Evolutionary conservation across 1,140 invertebrate genomes (phyloP).

Genomic region (Drosophila suzukii): DNA sequence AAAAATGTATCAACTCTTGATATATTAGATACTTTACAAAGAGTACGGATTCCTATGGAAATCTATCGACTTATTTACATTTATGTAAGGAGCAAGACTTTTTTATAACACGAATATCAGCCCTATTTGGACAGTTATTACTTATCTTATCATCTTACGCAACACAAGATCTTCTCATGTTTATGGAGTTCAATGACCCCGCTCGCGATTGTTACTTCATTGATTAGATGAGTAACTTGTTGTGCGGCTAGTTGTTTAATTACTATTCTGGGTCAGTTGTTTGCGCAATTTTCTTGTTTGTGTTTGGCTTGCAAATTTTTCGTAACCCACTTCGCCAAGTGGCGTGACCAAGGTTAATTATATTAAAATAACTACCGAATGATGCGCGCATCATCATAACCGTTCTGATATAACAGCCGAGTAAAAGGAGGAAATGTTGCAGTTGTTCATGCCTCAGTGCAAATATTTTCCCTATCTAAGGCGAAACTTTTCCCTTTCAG

Average conservation of each 20-base stretch:
- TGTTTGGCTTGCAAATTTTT: slow-evolving; percentile 57
- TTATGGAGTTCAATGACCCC: slow-evolving; percentile 19
- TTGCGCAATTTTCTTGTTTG: slow-evolving; percentile 46
- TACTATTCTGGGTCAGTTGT: slow-evolving; percentile 52
- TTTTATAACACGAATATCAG: too few species aligned
- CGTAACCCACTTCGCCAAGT: slow-evolving; percentile 70
- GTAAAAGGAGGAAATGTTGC: slow-evolving; percentile 16
- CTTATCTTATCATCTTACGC: not conserved
- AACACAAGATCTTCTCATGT: not conserved
- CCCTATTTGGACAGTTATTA: too few species aligned
- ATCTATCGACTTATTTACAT: not conserved
- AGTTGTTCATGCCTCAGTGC: slow-evolving; percentile 7
- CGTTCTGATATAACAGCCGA: slow-evolving; percentile 37
- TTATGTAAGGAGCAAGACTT: too few species aligned
- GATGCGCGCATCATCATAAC: slow-evolving; percentile 29
- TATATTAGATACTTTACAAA: not conserved
- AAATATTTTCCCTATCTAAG: slow-evolving; percentile 7
- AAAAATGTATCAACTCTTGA: too few species aligned
- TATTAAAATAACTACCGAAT: slow-evolving; percentile 59
- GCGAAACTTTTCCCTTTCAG: slow-evolving; percentile 29
- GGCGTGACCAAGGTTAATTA: slow-evolving; percentile 77
- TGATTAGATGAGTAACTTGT: slow-evolving; percentile 49
- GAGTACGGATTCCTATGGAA: not conserved
- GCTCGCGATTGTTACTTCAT: slow-evolving; percentile 11
- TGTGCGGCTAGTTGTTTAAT: slow-evolving; percentile 38